Base-by-base conservation (phyloP, 2,888 invertebrate species). In the Eupithecia exiguata region DNA sequence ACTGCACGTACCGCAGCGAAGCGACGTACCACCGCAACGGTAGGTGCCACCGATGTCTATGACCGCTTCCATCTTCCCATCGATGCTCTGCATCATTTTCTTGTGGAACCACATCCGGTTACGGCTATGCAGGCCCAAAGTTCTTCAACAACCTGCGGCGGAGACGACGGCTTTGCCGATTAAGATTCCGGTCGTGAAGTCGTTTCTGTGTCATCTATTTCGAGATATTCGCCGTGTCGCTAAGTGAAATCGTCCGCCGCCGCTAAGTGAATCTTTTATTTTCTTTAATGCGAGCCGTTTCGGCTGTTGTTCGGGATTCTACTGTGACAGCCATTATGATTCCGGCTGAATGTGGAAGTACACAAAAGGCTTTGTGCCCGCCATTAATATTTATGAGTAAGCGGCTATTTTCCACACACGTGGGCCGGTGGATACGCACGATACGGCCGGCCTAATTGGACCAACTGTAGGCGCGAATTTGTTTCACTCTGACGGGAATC, bases 261-360 rank as follows among this genome's bases (percentile, higher is more conserved):
- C 66, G 66, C 40, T 66, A 66, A 43, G 85, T 89, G 87, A 87
- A 88, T 88, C 91, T 91, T 92, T 93, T 93, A 91, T 92, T 87
- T 86, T 89, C 82, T 86, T 83, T 91, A 94, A 94, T 91, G 91
- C 88, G 89, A 88, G 86, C 87, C 90, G 92, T 93, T 92, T 91
- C 91, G 92, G 88, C 90, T 91, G 87, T 94, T 93, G 92, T 93
- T 92, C 89, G 88, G 86, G 89, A 87, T 92, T 91, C 89, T 90
- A 91, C 90, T 92, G 91, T 90, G 92, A 92, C 93, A 92, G 91
- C 91, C 91, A 93, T 94, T 93, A 92, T 92, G 92, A 93, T 94
- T 94, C 92, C 84, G 83, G 87, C 88, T 91, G 92, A 92, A 94
- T 93, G 90, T 92, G 89, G 89, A 91, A 91, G 90, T 90, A 81